Percentiles rank a stretch among this genome's conserved stretches.
phyloP scores from a whole-genome alignment of 2,888 invertebrate species.

The Allygus modestus region DNA sequence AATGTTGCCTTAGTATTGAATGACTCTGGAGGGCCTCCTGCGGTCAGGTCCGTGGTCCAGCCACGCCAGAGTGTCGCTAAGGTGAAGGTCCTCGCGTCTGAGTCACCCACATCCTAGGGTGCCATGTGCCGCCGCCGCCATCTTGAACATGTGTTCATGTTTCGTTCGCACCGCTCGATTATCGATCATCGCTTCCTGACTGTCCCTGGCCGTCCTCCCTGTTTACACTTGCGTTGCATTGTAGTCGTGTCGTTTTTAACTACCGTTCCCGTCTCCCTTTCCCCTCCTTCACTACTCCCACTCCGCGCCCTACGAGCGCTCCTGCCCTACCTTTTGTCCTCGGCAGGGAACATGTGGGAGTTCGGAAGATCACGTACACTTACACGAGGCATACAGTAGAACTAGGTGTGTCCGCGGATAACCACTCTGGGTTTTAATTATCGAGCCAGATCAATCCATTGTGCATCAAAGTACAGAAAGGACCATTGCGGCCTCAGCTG shows the following conservation, averaged over 20 bases:
- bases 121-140: slow-evolving; percentile 42
- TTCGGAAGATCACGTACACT: neutral
- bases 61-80: no score
- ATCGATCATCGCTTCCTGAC: neutral
- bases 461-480: no score
- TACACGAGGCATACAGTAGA: no score
- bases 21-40: no score
- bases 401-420: no score
- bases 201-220: neutral
- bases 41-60: no score
- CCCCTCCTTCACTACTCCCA: neutral
- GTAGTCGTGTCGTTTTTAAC: slow-evolving; percentile 48
- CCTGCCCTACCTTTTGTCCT: slow-evolving; percentile 32
- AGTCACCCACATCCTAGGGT: neutral
- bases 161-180: slow-evolving; percentile 28
- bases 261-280: slow-evolving; percentile 25
- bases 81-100: no score
- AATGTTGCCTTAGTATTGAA: neutral
- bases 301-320: slow-evolving; percentile 10
- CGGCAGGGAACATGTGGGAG: neutral
- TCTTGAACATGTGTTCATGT: slow-evolving; percentile 41
- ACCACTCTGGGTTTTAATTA: no score
- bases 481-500: no score
- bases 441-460: no score
- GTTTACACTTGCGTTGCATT: slow-evolving; percentile 44